Conservation (phyloP, 2,113 vertebrate genomes). For the Hipposideros armiger region DNA sequence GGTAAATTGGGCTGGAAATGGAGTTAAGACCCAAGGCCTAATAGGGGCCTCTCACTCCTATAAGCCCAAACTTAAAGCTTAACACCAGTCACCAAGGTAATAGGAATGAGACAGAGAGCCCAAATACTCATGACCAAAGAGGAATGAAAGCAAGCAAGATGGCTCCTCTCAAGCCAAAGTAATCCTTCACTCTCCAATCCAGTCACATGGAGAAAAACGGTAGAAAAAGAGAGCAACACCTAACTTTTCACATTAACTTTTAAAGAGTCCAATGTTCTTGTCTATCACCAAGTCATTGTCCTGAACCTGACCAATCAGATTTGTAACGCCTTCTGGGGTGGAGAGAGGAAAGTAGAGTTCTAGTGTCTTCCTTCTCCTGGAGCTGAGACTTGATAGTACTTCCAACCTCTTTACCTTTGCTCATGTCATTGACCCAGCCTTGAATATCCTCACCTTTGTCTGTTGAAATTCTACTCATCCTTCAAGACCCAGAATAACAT, state of each 20-base stretch:
- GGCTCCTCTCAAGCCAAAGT: not conserved
- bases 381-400: not conserved
- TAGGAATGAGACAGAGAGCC: not conserved
- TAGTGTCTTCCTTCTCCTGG: not conserved
- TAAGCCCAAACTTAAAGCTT: not conserved
- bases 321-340: not conserved
- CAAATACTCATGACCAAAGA: not conserved
- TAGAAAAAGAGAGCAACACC: not conserved
- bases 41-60: not conserved
- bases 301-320: not conserved
- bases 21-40: not conserved
- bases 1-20: not conserved
- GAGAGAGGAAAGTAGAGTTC: not conserved
- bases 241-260: not conserved
- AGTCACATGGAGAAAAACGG: not conserved
- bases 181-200: not conserved
- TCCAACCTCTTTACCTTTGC: not conserved
- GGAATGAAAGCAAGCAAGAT: not conserved
- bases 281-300: not conserved
- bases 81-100: not conserved
- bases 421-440: not conserved
- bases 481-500: conserved; percentile 33
- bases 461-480: not conserved
- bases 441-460: not conserved
- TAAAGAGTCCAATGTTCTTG: not conserved